A percentile compares a stretch with the other conserved stretches of the same genome.
phyloP scores from a whole-genome alignment of 2,113 vertebrate species.

The Solenodon paradoxus region DNA sequence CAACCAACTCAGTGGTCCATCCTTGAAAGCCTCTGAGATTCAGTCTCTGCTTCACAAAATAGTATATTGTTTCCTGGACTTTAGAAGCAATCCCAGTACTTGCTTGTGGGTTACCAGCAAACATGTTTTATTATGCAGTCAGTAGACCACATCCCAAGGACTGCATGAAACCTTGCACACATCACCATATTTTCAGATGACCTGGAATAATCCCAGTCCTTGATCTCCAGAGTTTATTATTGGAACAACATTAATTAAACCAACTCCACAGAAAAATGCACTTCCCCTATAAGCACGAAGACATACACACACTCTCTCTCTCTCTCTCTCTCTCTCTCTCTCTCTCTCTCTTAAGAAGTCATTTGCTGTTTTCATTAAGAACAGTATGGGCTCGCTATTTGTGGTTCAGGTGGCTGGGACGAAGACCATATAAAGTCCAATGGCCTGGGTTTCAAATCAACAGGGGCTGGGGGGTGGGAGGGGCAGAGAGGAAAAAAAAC shows the following conservation, averaged over 20 bases:
- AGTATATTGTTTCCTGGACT: neutral
- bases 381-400: too few species aligned
- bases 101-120: conserved; percentile 25
- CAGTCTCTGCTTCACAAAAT: neutral
- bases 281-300: neutral
- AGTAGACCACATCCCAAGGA: conserved; percentile 44
- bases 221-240: neutral
- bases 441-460: too few species aligned
- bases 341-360: too few species aligned
- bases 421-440: too few species aligned
- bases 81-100: neutral
- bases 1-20: neutral
- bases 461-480: too few species aligned
- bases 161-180: neutral
- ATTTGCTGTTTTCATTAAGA: neutral
- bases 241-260: neutral
- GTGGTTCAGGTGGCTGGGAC: too few species aligned
- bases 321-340: too few species aligned
- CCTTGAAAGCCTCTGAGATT: neutral
- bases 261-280: neutral
- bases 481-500: too few species aligned
- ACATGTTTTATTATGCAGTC: conserved; percentile 9
- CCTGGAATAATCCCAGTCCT: conserved; percentile 48
- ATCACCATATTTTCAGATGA: conserved; percentile 46
- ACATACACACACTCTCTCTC: neutral